Evolutionary conservation across 2,797 vertebrate species (phyloP).

Genomic region (Pristis pectinata): DNA sequence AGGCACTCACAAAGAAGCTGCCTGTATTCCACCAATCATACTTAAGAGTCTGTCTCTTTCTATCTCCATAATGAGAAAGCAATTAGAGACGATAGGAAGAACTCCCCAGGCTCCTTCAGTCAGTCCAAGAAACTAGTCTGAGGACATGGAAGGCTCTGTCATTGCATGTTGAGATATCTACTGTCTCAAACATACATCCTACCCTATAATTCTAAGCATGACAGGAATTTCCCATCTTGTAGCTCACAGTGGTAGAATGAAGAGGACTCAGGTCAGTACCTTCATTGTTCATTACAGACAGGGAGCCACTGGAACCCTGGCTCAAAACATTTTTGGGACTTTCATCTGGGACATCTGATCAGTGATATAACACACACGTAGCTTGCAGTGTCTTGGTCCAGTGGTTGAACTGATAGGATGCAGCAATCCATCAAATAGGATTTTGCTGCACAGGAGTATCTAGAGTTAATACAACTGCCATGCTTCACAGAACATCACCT

Average conservation of each 20-base stretch:
- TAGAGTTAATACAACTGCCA: neutral
- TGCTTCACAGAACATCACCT: neutral
- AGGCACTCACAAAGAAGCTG: neutral
- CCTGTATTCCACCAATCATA: too few relatives aligned
- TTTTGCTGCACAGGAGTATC: neutral
- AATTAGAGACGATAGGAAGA: neutral
- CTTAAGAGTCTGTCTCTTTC: too few relatives aligned
- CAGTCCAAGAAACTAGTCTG: neutral
- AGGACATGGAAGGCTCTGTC: neutral
- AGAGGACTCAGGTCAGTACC: neutral
- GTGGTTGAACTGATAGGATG: neutral
- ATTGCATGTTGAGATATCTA: neutral
- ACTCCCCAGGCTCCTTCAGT: neutral
- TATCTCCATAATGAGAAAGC: neutral
- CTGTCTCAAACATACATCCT: neutral
- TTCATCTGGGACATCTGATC: neutral
- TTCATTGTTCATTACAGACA: neutral
- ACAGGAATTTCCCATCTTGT: neutral
- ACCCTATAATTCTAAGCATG: neutral
- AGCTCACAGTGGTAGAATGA: neutral
- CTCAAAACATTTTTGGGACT: neutral
- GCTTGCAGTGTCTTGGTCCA: neutral
- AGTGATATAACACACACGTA: neutral
- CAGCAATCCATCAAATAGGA: neutral
- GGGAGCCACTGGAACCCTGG: neutral